Evolutionary conservation across 2,113 vertebrate genomes (phyloP), one percentile per base, ranked within the genome.

Genomic region (Diglossa brunneiventris): DNA sequence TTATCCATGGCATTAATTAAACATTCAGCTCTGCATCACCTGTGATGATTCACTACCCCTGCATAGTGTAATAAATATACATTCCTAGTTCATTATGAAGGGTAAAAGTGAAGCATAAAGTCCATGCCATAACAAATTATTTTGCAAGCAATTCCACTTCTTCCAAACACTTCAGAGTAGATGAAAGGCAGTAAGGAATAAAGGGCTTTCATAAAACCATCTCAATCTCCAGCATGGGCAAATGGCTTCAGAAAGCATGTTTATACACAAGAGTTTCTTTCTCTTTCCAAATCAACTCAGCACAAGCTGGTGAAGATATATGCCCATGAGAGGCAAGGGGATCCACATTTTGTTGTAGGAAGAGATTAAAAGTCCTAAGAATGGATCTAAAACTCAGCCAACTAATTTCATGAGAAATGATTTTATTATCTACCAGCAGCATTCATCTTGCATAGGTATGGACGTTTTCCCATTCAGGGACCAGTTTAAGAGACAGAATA

Each of bases 1-100:
- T 97, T 95, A 76, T 83, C 88, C 61, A 77, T 64, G 63, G 67
- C 58, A 79, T 88, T 93, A 94, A 85, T 95, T 96, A 95, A 91
- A 73, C 61, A 93, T 83, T 94, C 70, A 90, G 49, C 62, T 94
- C 62, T 70, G 49, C 46, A 64, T 94, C 74, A 91, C 46, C 56
- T 61, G 23, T 63, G 41, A 81, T 94, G 77, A 92, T 79, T 90
- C 52, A 95, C 63, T 83, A 50, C 22, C 20, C 33, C 33, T 81
- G 37, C 24, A 62, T 4, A n/a, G 46, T 59, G 62, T 64, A 84
- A 94, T 94, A 93, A 95, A 95, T 95, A 89, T 1, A 90, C 20
- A 85, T 85, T 89, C 44, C 41, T 72, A 55, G 39, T 44, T 87
- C 56, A 46, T 79, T 89, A 61, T 41, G 64, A 78, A 95, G 64